Percentiles rank a stretch among this genome's conserved stretches.
Evolutionary conservation across 2,113 vertebrate genomes (phyloP).

Genomic region (Grallaria varia): DNA sequence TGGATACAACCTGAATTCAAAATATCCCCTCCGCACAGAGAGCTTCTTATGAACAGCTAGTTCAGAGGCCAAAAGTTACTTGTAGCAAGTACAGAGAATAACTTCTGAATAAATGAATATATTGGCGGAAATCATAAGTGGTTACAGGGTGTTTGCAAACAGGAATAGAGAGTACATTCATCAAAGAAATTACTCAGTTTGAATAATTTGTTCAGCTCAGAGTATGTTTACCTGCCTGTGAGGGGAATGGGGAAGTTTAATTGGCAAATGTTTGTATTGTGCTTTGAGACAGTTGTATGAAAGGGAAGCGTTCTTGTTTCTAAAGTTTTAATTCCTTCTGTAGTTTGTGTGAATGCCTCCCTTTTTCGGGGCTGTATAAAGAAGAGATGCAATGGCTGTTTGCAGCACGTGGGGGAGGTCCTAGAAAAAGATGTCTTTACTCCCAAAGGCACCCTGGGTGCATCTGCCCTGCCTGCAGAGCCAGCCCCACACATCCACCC

Average conservation of each 20-base stretch:
- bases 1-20: not conserved
- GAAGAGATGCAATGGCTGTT: not conserved
- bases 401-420: fast-evolving
- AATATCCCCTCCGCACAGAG: not conserved
- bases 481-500: not conserved
- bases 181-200: not conserved
- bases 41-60: not conserved
- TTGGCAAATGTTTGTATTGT: not conserved
- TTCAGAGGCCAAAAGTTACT: conserved; percentile 19
- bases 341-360: not conserved
- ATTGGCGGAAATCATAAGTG: not conserved
- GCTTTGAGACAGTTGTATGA: not conserved
- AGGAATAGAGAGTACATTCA: conserved; percentile 27
- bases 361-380: not conserved
- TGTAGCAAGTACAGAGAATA: not conserved
- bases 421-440: not conserved
- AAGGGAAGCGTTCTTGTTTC: not conserved
- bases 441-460: not conserved
- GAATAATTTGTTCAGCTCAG: conserved; percentile 3
- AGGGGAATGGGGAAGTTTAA: not conserved
- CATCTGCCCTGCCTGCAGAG: not conserved
- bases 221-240: conserved; percentile 8
- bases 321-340: not conserved
- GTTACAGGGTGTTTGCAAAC: conserved; percentile 36
- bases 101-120: conserved; percentile 21